Conservation (phyloP, 2,797 vertebrate species). For the Esox lucius region DNA sequence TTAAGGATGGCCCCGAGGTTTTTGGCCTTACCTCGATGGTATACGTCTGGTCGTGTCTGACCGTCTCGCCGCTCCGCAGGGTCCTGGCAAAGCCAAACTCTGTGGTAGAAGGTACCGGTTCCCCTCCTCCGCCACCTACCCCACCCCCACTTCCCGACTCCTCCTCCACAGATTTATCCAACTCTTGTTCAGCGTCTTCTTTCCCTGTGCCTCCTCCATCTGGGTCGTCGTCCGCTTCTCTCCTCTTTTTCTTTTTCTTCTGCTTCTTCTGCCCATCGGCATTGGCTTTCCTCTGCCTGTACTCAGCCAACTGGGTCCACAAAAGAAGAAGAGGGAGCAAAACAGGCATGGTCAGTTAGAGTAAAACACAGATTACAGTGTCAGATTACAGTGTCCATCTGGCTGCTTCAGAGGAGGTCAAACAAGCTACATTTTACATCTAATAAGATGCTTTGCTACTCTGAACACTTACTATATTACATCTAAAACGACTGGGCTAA, state of each 20-base stretch:
- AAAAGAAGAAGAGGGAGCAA: background rate
- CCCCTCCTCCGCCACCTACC: slow-evolving; percentile 52
- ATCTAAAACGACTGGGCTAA: background rate
- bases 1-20: background rate
- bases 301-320: slow-evolving; percentile 85
- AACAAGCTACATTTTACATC: background rate
- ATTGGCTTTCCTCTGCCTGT: slow-evolving; percentile 89
- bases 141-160: slow-evolving; percentile 35
- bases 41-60: slow-evolving; percentile 81
- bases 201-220: slow-evolving; percentile 69
- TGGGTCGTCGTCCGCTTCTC: slow-evolving; percentile 58
- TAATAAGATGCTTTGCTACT: background rate
- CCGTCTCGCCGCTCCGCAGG: slow-evolving; percentile 79
- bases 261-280: slow-evolving; percentile 88
- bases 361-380: slow-evolving; percentile 4
- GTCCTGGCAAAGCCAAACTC: slow-evolving; percentile 79
- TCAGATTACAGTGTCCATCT: background rate
- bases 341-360: background rate
- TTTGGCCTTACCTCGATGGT: slow-evolving; percentile 82
- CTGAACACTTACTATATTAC: background rate
- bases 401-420: background rate
- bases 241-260: slow-evolving; percentile 89
- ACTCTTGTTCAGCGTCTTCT: slow-evolving; percentile 61
- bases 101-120: slow-evolving; percentile 62
- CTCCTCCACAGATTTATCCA: slow-evolving; percentile 63